Conservation (phyloP, 1,140 invertebrate genomes). For the Ericerus pela region DNA sequence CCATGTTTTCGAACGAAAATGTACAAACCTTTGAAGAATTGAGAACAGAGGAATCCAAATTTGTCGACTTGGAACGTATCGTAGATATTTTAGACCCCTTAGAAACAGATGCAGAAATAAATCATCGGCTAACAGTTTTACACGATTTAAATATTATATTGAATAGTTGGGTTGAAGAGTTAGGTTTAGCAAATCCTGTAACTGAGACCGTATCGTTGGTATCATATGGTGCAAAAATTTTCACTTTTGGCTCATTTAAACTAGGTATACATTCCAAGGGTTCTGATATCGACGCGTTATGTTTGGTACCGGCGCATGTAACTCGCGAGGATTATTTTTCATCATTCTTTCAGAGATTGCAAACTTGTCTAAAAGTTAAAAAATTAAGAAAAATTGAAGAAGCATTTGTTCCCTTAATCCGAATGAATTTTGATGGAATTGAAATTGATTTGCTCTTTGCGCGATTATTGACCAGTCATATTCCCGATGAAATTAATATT, state of each 20-base stretch:
- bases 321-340: constrained; percentile 86
- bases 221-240: constrained; percentile 90
- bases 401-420: constrained; percentile 98
- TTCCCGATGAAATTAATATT: constrained; percentile 50
- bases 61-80: too few species aligned
- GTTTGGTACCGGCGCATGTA: constrained; percentile 92
- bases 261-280: constrained; percentile 84
- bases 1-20: too few species aligned
- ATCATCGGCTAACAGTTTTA: constrained; percentile 56
- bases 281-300: constrained; percentile 97
- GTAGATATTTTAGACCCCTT: too few species aligned
- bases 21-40: too few species aligned
- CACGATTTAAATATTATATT: constrained; percentile 75
- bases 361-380: constrained; percentile 70
- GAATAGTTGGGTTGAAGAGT: constrained; percentile 79
- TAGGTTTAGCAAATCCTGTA: constrained; percentile 72
- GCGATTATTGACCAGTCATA: constrained; percentile 77
- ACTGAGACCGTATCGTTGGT: constrained; percentile 68
- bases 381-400: constrained; percentile 79
- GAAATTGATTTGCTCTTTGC: constrained; percentile 98
- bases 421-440: constrained; percentile 97
- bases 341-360: constrained; percentile 83
- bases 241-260: constrained; percentile 94
- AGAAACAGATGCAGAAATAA: neutral
- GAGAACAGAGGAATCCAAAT: too few species aligned